These are phyloP conservation scores for Achatina immaculata DNA, from an alignment of 1,140 invertebrate species.

Conservation along the genomic window DNA sequence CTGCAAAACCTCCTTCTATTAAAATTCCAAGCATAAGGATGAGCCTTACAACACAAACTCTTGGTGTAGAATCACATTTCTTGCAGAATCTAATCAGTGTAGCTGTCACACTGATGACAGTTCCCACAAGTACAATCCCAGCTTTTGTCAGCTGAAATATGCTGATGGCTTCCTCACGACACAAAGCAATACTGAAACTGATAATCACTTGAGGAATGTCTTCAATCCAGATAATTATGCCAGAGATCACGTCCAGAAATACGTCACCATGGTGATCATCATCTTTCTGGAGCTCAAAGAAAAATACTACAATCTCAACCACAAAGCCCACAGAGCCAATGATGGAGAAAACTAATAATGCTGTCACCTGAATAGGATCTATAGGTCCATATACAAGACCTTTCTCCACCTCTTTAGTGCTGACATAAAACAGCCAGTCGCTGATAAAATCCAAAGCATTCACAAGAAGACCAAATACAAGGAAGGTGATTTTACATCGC, in stretches of 20 bases:
- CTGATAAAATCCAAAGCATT: background rate
- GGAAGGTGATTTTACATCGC: background rate
- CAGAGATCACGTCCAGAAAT: constrained; percentile 49
- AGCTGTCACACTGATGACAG: constrained; percentile 53
- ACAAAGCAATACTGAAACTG: constrained; percentile 41
- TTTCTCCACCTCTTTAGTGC: background rate
- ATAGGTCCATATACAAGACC: background rate
- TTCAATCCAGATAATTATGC: constrained; percentile 59
- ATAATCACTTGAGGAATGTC: constrained; percentile 56
- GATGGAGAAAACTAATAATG: constrained; percentile 3
- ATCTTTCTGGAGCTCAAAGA: background rate
- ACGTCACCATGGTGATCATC: background rate
- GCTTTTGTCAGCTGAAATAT: constrained; percentile 62
- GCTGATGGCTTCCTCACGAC: constrained; percentile 62
- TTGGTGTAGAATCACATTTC: constrained; percentile 38
- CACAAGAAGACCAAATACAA: background rate
- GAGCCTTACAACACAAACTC: constrained; percentile 52
- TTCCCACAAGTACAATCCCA: constrained; percentile 52
- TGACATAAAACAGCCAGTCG: background rate
- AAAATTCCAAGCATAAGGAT: constrained; percentile 59
- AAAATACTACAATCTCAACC: background rate
- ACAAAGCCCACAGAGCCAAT: background rate
- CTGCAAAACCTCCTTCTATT: constrained; percentile 48
- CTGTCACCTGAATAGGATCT: background rate
- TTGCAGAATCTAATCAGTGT: constrained; percentile 53